Percentiles rank a stretch among this genome's conserved stretches.
phyloP scores from a whole-genome alignment of 2,113 vertebrate genomes.

The Ramphastos sulfuratus region DNA sequence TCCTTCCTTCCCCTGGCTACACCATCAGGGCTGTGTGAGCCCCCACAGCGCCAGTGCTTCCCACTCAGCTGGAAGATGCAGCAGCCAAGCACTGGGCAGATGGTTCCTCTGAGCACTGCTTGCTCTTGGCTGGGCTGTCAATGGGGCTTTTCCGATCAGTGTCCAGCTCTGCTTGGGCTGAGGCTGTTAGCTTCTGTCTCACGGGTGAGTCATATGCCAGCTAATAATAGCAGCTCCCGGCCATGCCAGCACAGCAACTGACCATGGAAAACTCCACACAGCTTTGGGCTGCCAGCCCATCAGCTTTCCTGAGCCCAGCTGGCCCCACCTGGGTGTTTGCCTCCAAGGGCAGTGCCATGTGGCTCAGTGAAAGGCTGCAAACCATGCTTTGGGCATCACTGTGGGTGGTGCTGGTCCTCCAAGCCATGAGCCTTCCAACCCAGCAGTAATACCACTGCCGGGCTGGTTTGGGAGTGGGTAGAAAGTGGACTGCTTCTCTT shows the following conservation, averaged over 20 bases:
- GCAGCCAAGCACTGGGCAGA: neutral
- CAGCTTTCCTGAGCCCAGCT: neutral
- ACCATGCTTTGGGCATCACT: accelerated
- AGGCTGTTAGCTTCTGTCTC: neutral
- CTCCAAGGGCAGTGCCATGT: neutral
- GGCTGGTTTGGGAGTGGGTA: neutral
- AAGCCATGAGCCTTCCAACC: accelerated
- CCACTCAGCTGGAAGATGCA: neutral
- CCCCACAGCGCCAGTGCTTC: neutral
- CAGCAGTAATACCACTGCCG: accelerated
- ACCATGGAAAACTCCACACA: constrained; percentile 25
- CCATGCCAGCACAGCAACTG: constrained; percentile 21
- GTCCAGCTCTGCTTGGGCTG: neutral
- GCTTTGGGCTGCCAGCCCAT: neutral
- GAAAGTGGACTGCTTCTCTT: neutral
- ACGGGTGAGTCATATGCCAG: neutral
- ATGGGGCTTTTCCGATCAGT: neutral
- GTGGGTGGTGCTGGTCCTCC: neutral
- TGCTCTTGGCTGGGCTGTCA: neutral
- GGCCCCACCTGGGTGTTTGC: neutral
- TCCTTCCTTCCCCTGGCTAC: neutral
- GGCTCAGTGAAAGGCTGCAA: neutral
- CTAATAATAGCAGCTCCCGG: constrained; percentile 17
- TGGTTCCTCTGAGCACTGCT: neutral
- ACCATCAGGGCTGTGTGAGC: accelerated